Evolutionary conservation across 1,140 invertebrate genomes (phyloP).

Genomic region (Zaprionus davidi): DNA sequence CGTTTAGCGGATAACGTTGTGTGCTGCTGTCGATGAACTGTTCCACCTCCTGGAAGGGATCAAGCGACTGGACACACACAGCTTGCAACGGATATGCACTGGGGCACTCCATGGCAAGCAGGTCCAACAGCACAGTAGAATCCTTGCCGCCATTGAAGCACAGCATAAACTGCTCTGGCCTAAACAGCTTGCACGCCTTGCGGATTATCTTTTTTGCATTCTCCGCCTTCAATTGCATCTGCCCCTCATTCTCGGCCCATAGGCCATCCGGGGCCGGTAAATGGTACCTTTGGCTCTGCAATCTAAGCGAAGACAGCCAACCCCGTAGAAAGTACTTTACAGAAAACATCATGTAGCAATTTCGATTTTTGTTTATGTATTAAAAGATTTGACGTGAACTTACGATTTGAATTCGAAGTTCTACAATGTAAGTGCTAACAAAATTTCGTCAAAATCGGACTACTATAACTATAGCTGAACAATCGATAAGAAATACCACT

Average conservation of each 20-base stretch:
- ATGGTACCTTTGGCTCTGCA: background rate
- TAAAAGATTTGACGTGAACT: too few relatives aligned
- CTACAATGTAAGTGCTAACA: too few relatives aligned
- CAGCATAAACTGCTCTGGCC: conserved; percentile 90
- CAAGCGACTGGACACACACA: conserved; percentile 89
- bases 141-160: conserved; percentile 99
- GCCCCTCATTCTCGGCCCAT: background rate
- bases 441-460: too few relatives aligned
- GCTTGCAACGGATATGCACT: conserved; percentile 85
- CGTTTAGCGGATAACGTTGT: conserved; percentile 89
- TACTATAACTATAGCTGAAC: too few relatives aligned
- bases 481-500: too few relatives aligned
- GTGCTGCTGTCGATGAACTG: conserved; percentile 90
- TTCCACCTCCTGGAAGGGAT: conserved; percentile 94
- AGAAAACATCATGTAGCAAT: background rate
- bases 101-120: conserved; percentile 81
- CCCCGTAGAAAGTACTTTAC: background rate
- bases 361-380: conserved; percentile 4
- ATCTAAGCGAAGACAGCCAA: background rate
- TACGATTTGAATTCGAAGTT: too few relatives aligned
- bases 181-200: conserved; percentile 83
- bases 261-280: background rate
- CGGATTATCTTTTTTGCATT: conserved; percentile 25
- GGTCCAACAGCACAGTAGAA: conserved; percentile 94
- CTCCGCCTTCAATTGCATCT: conserved; percentile 16